Evolutionary conservation across 2,113 vertebrate species (phyloP), one percentile per base, ranked within the genome.

Genomic region (Amphilophus citrinellus): DNA sequence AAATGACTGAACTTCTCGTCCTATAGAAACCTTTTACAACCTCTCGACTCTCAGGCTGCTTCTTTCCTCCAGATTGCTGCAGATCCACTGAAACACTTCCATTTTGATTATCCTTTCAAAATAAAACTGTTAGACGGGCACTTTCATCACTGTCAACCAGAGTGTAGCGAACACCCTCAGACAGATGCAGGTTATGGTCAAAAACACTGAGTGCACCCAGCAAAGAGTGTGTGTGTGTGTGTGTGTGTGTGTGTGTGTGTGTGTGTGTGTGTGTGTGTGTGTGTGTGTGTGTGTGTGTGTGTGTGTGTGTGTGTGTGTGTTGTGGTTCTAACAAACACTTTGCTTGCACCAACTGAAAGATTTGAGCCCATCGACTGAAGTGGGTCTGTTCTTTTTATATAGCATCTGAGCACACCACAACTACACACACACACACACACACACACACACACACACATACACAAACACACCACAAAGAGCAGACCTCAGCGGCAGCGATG

Each of bases 321-420:
- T 60, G 76, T 2, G 30, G 47, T 58, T 66, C 56, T 22, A 66
- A 37, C 63, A 68, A 37, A 81, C 61, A 66, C 80, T 59, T 79
- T 71, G 15, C 57, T 86, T 76, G 77, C 57, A 89, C 81, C 65
- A 78, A 53, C 35, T 81, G 68, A 85, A 79, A 77, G 50, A 63
- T 82, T 82, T 44, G 24, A 75, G 56, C 47, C 44, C 5, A 3
- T 62, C 42, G 11, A 82, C 84, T 88, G 89, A 91, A 92, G 89
- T 88, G 85, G 92, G 82, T 88, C 76, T 62, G 53, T 81, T 91
- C 80, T 89, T 90, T 93, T 93, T 83, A 84, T 88, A 84, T 50
- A 84, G 35, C 84, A 84, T 90, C 76, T 76, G 73, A 85, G 76
- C 60, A 58, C 50, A 80, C 59, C 61, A 10, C 86, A 85, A 62